Base-by-base conservation (phyloP, 2,888 invertebrate species). In the Villa cingulata region DNA sequence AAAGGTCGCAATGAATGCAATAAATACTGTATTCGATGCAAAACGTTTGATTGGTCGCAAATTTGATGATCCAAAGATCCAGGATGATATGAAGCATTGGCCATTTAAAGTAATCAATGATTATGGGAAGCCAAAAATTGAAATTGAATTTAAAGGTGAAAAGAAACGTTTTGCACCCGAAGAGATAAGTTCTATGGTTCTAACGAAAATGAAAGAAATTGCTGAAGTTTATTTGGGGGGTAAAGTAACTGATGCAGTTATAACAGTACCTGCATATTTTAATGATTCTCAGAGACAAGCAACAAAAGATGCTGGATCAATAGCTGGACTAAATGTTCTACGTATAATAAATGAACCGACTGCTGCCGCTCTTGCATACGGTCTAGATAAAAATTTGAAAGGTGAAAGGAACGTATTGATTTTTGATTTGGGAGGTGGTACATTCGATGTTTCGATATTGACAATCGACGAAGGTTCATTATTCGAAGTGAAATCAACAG, bases 321-420 rank as follows among this genome's bases (percentile, higher is more conserved):
- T 86, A 60, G 83, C 91, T 19, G 90, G 86, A 1, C 65, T 94
- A 23, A 90, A 90, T 66, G 89, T 94, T 3, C 72, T 91, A 37
- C 76, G 91, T 58, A 91, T 92, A 52, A 87, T 90, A 56, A 89
- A 90, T 63, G 90, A 92, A 64, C 91, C 91, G 10, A 91, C 90
- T 3, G 86, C 87, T 1, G 89, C 88, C 18, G 88, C 88, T 38
- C 71, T 89, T 50, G 87, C 89, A 48, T 89, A 91, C 59, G 90
- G 91, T 9, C 68, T 84, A 41, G 83, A 84, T 60, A 84, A 83
- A 65, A 77, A 82, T 58, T 70, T 83, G 15, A 78, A 76, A 61
- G 83, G 83, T 3, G 83, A 84, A 59, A 81, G 80, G 54, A 83
- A 81, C 62, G 80, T 84, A 7, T 67, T 84, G 14, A 83, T 85